phyloP scores from a whole-genome alignment of 2,888 invertebrate genomes.

The Drosophila suboccidentalis region DNA sequence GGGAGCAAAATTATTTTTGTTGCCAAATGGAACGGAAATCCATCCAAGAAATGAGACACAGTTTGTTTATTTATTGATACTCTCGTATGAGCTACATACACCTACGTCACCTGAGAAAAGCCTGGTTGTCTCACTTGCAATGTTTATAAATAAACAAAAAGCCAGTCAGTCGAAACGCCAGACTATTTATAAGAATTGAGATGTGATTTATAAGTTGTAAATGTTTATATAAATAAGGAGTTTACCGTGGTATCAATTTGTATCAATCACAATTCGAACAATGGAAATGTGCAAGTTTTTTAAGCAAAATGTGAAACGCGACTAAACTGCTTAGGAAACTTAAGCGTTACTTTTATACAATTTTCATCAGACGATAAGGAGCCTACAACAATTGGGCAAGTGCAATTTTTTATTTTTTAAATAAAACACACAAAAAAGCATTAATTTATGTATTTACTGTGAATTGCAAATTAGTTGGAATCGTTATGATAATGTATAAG shows the following conservation, averaged over 20 bases:
- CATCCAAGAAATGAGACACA: background rate
- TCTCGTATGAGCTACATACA: too few species aligned
- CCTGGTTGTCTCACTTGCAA: constrained; percentile 5
- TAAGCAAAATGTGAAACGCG: constrained; percentile 12
- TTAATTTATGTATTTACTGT: constrained; percentile 12
- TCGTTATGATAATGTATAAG: constrained; percentile 5
- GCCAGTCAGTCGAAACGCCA: constrained; percentile 5
- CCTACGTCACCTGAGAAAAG: constrained; percentile 34
- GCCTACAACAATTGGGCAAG: background rate
- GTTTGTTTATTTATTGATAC: constrained; percentile 17
- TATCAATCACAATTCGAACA: constrained; percentile 5
- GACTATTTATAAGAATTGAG: constrained; percentile 33
- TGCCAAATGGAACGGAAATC: constrained; percentile 11
- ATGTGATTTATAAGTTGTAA: constrained; percentile 8
- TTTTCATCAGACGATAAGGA: constrained; percentile 20
- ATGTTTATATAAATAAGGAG: background rate
- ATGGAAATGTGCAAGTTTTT: constrained; percentile 20
- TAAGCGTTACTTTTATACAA: constrained; percentile 28
- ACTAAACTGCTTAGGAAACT: constrained; percentile 29
- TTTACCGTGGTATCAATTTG: constrained; percentile 10
- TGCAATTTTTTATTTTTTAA: constrained; percentile 10
- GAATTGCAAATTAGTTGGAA: constrained; percentile 37
- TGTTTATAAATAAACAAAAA: constrained; percentile 32
- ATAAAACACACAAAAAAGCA: background rate
- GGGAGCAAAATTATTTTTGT: background rate